phyloP scores from a whole-genome alignment of 1,140 invertebrate genomes.

The Bombus waltoni region DNA sequence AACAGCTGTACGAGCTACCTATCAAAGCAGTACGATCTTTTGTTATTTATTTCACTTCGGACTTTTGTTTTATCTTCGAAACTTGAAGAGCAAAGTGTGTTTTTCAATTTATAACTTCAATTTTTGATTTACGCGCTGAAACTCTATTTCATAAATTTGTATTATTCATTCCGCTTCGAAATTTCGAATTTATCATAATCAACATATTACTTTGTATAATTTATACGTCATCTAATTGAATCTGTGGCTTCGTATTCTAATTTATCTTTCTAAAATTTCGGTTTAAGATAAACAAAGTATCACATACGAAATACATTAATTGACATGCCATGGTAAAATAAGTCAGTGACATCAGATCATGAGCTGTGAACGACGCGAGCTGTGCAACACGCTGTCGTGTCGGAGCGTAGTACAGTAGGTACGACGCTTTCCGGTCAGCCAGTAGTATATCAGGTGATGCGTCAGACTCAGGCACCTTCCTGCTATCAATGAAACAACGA shows the following conservation, averaged over 20 bases:
- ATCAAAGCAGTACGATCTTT: background rate
- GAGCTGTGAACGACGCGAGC: background rate
- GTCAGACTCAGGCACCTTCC: constrained; percentile 19
- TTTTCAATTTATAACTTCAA: background rate
- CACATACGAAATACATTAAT: background rate
- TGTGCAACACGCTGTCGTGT: background rate
- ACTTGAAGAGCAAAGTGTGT: background rate
- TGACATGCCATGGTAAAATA: background rate
- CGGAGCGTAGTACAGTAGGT: background rate
- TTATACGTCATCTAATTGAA: too few species aligned
- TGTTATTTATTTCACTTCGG: background rate
- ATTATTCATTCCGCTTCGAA: too few species aligned
- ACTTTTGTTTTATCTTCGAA: background rate
- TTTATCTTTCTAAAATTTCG: too few species aligned
- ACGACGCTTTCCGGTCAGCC: constrained; percentile 14
- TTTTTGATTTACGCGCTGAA: background rate
- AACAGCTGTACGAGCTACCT: background rate
- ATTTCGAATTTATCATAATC: too few species aligned
- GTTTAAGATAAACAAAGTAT: background rate
- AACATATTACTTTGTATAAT: too few species aligned
- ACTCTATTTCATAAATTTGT: background rate
- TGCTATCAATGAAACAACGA: constrained; percentile 17
- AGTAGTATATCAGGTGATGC: constrained; percentile 33
- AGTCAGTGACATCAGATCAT: background rate
- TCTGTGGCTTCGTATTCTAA: too few species aligned